Percentiles rank a stretch among this genome's conserved stretches.
Conservation (phyloP, 2,888 invertebrate species). For the Pammene fasciana region DNA sequence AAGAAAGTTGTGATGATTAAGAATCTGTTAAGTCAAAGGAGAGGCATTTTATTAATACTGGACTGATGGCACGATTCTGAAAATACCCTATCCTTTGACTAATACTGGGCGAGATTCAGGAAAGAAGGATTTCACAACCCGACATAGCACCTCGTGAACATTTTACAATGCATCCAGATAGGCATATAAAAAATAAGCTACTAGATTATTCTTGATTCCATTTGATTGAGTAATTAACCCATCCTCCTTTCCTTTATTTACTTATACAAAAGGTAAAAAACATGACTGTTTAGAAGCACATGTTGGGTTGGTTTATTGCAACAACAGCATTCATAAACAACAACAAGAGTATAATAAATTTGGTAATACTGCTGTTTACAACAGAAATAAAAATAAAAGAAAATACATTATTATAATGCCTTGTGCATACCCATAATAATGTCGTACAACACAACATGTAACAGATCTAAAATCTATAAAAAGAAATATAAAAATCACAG, state of each 20-base stretch:
- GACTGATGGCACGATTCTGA: constrained; percentile 80
- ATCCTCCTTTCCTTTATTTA: constrained; percentile 74
- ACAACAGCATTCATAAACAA: constrained; percentile 58
- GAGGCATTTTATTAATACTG: constrained; percentile 78
- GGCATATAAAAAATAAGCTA: constrained; percentile 4
- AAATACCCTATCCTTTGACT: constrained; percentile 78
- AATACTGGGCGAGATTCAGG: constrained; percentile 78
- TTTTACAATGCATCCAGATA: constrained; percentile 53
- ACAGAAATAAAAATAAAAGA: constrained; percentile 52
- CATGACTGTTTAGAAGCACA: constrained; percentile 66
- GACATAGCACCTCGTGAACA: constrained; percentile 72
- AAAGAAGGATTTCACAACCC: constrained; percentile 83
- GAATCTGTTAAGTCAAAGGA: constrained; percentile 77
- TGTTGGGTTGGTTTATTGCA: constrained; percentile 70
- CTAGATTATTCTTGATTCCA: constrained; percentile 36
- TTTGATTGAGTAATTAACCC: constrained; percentile 34
- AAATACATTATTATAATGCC: constrained; percentile 44
- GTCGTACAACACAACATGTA: constrained; percentile 79
- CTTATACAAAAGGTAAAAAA: constrained; percentile 45
- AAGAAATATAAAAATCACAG: constrained; percentile 82
- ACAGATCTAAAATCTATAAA: constrained; percentile 79
- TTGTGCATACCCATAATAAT: constrained; percentile 58
- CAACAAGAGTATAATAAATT: constrained; percentile 53
- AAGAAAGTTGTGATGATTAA: constrained; percentile 80
- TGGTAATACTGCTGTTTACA: constrained; percentile 59